A percentile compares a stretch with the other conserved stretches of the same genome.
Evolutionary conservation across 1,140 invertebrate species (phyloP).

Genomic region (Drosophila sproati): DNA sequence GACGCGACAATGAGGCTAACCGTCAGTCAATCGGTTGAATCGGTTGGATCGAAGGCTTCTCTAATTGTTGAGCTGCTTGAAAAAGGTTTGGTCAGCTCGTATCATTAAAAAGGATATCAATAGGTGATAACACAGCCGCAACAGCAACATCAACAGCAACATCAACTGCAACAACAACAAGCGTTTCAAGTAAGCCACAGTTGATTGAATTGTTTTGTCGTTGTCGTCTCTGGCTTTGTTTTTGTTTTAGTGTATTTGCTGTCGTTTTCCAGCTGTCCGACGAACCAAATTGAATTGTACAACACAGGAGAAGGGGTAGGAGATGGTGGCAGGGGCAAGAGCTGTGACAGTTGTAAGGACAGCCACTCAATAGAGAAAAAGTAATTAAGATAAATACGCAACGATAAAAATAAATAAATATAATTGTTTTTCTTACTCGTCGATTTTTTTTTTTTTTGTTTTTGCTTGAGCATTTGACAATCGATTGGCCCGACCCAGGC

Average conservation of each 20-base stretch:
- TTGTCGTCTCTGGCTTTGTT: conserved; percentile 52
- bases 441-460: conserved; percentile 9
- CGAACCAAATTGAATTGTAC: conserved; percentile 74
- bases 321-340: not conserved
- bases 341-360: conserved; percentile 18
- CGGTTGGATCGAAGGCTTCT: conserved; percentile 22
- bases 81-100: conserved; percentile 76
- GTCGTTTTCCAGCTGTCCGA: conserved; percentile 63
- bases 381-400: conserved; percentile 83
- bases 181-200: conserved; percentile 35
- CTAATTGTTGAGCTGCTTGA: conserved; percentile 49
- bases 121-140: conserved; percentile 74
- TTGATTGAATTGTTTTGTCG: conserved; percentile 81
- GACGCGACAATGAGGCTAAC: conserved; percentile 28
- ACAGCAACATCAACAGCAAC: not conserved
- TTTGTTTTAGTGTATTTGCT: conserved; percentile 10
- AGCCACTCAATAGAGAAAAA: conserved; percentile 75
- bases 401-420: conserved; percentile 81
- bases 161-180: conserved; percentile 20
- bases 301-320: conserved; percentile 28
- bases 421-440: conserved; percentile 66
- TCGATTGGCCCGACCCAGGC: conserved; percentile 48
- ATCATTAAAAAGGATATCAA: conserved; percentile 82
- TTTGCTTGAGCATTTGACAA: conserved; percentile 61
- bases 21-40: conserved; percentile 32